Conservation (phyloP, 2,888 invertebrate species). For the Stomorhina lunata region DNA sequence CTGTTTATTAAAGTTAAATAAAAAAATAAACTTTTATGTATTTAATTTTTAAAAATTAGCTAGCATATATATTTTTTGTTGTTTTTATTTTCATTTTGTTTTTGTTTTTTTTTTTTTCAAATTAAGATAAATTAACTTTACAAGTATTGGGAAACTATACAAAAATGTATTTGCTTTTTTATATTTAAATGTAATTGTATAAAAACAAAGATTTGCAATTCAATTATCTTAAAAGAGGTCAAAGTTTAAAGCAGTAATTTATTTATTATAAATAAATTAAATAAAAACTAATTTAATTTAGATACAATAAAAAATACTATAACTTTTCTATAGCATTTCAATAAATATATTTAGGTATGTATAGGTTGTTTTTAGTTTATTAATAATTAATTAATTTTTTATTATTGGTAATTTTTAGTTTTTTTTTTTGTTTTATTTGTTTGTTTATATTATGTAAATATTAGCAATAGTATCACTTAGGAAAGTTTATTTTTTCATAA, state of each 20-base stretch:
- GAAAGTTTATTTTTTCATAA: constrained; percentile 60
- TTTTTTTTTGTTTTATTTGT: constrained; percentile 29
- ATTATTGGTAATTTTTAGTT: constrained; percentile 21
- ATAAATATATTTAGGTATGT: constrained; percentile 39
- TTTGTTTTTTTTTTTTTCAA: constrained; percentile 14
- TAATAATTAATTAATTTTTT: constrained; percentile 18
- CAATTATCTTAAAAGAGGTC: constrained; percentile 48
- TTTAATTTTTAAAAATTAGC: constrained; percentile 43
- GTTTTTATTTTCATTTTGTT: too few species aligned
- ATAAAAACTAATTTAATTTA: constrained; percentile 57
- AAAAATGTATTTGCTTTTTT: constrained; percentile 8
- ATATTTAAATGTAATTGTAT: constrained; percentile 33
- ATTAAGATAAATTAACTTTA: constrained; percentile 50
- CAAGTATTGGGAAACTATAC: constrained; percentile 44
- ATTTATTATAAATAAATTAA: constrained; percentile 59
- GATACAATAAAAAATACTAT: constrained; percentile 52
- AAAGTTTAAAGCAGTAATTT: constrained; percentile 48
- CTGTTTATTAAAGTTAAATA: constrained; percentile 29
- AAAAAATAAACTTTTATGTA: constrained; percentile 29
- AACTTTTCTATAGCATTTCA: constrained; percentile 45
- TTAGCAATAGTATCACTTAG: constrained; percentile 78
- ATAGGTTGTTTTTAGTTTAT: constrained; percentile 33
- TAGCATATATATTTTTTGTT: constrained; percentile 55
- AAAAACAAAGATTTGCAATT: constrained; percentile 46
- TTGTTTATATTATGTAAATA: constrained; percentile 67